phyloP scores from a whole-genome alignment of 1,140 invertebrate species.

The Zaprionus inermis region DNA sequence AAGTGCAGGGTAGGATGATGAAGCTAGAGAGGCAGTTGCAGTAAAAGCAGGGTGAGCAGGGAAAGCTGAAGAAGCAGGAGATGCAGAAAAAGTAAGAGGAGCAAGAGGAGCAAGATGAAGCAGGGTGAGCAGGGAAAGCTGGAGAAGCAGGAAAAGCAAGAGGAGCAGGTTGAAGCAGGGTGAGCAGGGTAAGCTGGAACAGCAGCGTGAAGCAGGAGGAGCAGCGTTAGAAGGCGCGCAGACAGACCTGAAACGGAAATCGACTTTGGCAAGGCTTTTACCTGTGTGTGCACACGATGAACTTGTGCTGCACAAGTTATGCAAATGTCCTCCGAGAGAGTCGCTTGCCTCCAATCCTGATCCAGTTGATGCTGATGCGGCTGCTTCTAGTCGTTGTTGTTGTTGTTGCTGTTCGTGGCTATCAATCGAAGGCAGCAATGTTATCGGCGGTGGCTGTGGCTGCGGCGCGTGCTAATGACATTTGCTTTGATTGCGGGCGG shows the following conservation, averaged over 20 bases:
- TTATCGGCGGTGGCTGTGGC: slow-evolving; percentile 12
- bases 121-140: too few relatives aligned
- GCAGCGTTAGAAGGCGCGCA: not conserved
- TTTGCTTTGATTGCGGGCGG: slow-evolving; percentile 75
- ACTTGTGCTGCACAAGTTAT: slow-evolving; percentile 74
- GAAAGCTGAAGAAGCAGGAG: not conserved
- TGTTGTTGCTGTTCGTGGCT: slow-evolving; percentile 35
- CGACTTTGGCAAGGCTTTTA: slow-evolving; percentile 77
- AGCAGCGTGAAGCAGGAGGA: not conserved
- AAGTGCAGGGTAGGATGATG: too few relatives aligned
- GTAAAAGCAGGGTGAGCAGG: not conserved
- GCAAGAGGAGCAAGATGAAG: not conserved
- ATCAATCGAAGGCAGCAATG: slow-evolving; percentile 60
- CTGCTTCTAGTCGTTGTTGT: slow-evolving; percentile 8
- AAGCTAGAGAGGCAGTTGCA: not conserved
- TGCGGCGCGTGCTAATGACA: slow-evolving; percentile 76
- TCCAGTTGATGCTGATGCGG: slow-evolving; percentile 19
- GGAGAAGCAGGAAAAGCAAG: not conserved
- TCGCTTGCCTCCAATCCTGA: slow-evolving; percentile 29
- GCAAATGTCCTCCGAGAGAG: slow-evolving; percentile 62
- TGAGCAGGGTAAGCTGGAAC: not conserved
- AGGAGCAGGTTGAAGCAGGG: not conserved
- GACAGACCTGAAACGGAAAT: slow-evolving; percentile 62
- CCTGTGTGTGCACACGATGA: slow-evolving; percentile 58
- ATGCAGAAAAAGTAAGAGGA: not conserved